Conservation (phyloP, 2,888 invertebrate genomes). For the Sarcophaga variegata region DNA sequence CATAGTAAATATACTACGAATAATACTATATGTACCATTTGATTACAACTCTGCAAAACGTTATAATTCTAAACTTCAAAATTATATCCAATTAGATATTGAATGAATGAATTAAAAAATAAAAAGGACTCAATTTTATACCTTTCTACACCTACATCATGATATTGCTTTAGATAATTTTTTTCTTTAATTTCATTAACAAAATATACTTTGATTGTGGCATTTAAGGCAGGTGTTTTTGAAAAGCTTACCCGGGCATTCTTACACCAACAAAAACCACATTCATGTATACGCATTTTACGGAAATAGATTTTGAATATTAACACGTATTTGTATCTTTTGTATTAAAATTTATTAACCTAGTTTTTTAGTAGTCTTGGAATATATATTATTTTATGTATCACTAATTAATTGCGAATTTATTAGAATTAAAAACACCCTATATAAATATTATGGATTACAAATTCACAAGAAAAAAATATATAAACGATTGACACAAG, state of each 20-base stretch:
- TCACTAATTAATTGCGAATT: too few species aligned
- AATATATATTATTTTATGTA: too few species aligned
- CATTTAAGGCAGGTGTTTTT: slow-evolving; percentile 39
- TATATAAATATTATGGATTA: too few species aligned
- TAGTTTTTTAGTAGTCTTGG: too few species aligned
- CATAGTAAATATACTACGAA: slow-evolving; percentile 6
- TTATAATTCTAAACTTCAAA: background rate
- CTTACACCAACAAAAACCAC: background rate
- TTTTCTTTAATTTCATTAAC: background rate
- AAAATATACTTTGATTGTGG: background rate
- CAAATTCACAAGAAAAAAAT: background rate
- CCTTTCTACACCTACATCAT: background rate
- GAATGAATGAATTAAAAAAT: background rate
- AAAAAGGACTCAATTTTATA: too few species aligned
- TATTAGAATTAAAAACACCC: too few species aligned
- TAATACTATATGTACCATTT: slow-evolving; percentile 1
- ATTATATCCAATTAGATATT: background rate
- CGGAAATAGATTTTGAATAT: background rate
- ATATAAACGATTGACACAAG: background rate
- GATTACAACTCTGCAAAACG: slow-evolving; percentile 38
- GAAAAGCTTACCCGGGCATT: slow-evolving; percentile 52
- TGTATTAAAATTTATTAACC: background rate
- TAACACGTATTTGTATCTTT: background rate
- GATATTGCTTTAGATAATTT: background rate
- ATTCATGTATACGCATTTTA: slow-evolving; percentile 4